These are phyloP conservation scores for Amblyopsis hoosieri DNA, from an alignment of 2,797 vertebrate species.

Conservation along the genomic window DNA sequence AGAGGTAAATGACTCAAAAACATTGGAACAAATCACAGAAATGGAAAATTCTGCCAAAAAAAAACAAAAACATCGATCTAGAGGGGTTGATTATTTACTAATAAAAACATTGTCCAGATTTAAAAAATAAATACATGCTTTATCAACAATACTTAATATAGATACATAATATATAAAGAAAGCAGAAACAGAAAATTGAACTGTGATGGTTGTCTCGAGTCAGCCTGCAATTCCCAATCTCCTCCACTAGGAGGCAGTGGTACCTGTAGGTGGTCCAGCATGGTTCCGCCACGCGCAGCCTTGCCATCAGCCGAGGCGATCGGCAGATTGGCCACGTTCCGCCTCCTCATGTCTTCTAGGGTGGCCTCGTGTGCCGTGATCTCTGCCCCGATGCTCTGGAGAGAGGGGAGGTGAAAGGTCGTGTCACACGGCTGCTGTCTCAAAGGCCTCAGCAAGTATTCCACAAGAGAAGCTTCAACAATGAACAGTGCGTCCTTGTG, in stretches of 20 bases:
- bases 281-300: slow-evolving; percentile 81
- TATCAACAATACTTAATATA: too few relatives aligned
- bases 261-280: slow-evolving; percentile 92
- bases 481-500: not conserved
- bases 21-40: not conserved
- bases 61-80: too few relatives aligned
- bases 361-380: slow-evolving; percentile 90
- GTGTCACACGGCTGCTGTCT: too few relatives aligned
- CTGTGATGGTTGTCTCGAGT: not conserved
- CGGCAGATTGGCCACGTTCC: slow-evolving; percentile 78
- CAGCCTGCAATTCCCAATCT: slow-evolving; percentile 6
- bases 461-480: too few relatives aligned
- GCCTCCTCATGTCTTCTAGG: slow-evolving; percentile 88
- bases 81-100: too few relatives aligned
- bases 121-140: too few relatives aligned
- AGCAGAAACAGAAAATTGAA: not conserved
- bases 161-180: not conserved
- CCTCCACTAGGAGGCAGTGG: slow-evolving; percentile 61
- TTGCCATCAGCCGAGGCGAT: slow-evolving; percentile 80
- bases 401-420: not conserved
- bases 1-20: not conserved
- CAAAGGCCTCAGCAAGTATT: not conserved
- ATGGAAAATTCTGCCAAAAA: not conserved
- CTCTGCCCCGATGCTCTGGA: slow-evolving; percentile 90
- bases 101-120: too few relatives aligned